These are phyloP conservation scores for Neopipo cinnamomea DNA, from an alignment of 2,113 vertebrate genomes.

Conservation along the genomic window DNA sequence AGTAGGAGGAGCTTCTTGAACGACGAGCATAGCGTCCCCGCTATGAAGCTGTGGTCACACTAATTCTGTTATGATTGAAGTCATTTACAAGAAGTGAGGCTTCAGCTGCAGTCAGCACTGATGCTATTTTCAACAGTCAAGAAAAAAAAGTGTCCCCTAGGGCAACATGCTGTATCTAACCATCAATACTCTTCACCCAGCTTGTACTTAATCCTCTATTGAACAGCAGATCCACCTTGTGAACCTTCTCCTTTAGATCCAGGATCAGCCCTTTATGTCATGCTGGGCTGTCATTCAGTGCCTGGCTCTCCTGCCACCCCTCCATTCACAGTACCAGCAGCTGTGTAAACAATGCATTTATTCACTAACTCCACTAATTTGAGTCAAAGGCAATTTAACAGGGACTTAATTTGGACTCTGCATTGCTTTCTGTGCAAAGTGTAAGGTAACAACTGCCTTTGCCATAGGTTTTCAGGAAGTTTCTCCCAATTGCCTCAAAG, in stretches of 20 bases:
- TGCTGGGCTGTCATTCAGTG: background rate
- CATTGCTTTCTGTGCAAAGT: background rate
- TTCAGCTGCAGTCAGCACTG: conserved; percentile 59
- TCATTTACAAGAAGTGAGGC: conserved; percentile 84
- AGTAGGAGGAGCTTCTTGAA: background rate
- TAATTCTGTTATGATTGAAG: conserved; percentile 72
- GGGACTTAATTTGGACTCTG: background rate
- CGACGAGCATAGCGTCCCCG: background rate
- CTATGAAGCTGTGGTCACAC: conserved; percentile 67
- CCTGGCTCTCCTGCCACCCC: background rate
- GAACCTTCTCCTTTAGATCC: background rate
- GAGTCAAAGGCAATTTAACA: background rate
- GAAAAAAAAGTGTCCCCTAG: conserved; percentile 35
- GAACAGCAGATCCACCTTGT: background rate
- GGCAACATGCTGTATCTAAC: background rate
- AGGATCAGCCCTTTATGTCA: background rate
- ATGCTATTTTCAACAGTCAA: conserved; percentile 54
- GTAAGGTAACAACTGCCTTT: background rate
- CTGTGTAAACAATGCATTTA: background rate
- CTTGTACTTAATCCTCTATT: background rate
- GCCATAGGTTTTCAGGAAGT: background rate
- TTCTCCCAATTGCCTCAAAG: background rate
- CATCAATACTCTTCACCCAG: conserved; percentile 7
- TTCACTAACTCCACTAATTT: background rate
- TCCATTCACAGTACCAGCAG: background rate